Percentiles rank a stretch among this genome's conserved stretches.
These are phyloP conservation scores for Antennarius striatus DNA, from an alignment of 2,113 vertebrate genomes.

Conservation along the genomic window DNA sequence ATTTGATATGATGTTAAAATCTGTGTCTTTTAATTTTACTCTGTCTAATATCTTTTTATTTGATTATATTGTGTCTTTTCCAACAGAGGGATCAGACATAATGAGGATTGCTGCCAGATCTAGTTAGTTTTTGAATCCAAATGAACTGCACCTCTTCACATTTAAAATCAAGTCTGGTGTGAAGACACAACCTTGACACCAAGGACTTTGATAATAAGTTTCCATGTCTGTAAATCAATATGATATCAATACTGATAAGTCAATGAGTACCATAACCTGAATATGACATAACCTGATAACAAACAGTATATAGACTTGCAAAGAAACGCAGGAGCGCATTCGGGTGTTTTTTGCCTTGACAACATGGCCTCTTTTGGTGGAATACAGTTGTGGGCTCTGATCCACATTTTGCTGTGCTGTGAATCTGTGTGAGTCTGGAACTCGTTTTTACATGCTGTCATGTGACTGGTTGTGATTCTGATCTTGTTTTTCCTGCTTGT, in stretches of 20 bases:
- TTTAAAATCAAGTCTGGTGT: too few species aligned
- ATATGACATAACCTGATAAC: conserved; percentile 21
- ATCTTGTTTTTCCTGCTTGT: conserved; percentile 28
- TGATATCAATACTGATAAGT: conserved; percentile 11
- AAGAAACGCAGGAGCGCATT: not conserved
- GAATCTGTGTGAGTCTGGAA: conserved; percentile 51
- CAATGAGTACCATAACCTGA: conserved; percentile 37
- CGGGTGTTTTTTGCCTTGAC: not conserved
- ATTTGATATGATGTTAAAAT: too few species aligned
- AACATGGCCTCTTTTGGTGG: conserved; percentile 39
- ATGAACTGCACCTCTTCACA: too few species aligned
- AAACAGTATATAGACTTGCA: not conserved
- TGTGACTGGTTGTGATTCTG: not conserved
- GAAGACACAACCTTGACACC: too few species aligned
- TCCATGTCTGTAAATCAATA: conserved; percentile 8
- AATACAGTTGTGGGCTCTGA: conserved; percentile 28
- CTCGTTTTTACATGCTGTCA: not conserved
- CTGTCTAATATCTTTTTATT: too few species aligned
- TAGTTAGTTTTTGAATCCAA: too few species aligned
- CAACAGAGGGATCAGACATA: too few species aligned
- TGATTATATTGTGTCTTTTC: too few species aligned
- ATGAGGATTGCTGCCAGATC: too few species aligned
- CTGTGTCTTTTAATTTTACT: too few species aligned
- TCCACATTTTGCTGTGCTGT: conserved; percentile 41
- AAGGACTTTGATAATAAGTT: not conserved